Base-by-base conservation (phyloP, 2,113 vertebrate species). In the Heliornis fulica region DNA sequence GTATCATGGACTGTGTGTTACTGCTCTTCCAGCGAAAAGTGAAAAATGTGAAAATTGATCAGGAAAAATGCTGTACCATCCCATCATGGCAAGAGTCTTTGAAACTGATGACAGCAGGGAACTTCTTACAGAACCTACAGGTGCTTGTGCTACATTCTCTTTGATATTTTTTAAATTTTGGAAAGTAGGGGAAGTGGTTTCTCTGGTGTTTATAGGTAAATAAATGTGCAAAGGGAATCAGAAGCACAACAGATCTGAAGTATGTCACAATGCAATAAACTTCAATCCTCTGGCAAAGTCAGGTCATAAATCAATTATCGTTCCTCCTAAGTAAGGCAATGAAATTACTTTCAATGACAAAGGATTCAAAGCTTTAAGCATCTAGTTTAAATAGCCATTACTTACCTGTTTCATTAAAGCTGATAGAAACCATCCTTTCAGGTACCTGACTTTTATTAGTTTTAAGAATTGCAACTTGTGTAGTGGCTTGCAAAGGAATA, bases 1-100 rank as follows among this genome's bases (percentile, higher is more conserved):
- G 99, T 6, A 99, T 99, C 97, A 99, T 99, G 99, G 99, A 99
- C 79, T 99, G 99, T 2, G 99, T 99, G 92, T 85, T 99, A 89
- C 98, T 99, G 94, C 98, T 99, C 28, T 99, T 99, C 96, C 99
- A 99, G 75, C 97, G 98, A 68, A 98, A 97, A 82, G 94, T 99
- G 69, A 99, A 99, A 70, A 63, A 97, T 0, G 98, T 99, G 74
- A 99, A 98, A 96, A 70, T 98, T 2, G 99, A 99, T 94, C 96
- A 94, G 9, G 99, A 99, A 69, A 99, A 98, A 95, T 97, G 97
- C 96, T 99, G 99, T 86, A 57, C 95, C 1, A 69, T 97, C 17
- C 98, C 99, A 1, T 99, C 99, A 3, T 99, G 99, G 99, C 99
- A 99, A 88, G 99, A 99, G 71, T 99, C 99, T 15, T 95, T 99